phyloP scores from a whole-genome alignment of 2,888 invertebrate species.

The Agriotes lineatus region DNA sequence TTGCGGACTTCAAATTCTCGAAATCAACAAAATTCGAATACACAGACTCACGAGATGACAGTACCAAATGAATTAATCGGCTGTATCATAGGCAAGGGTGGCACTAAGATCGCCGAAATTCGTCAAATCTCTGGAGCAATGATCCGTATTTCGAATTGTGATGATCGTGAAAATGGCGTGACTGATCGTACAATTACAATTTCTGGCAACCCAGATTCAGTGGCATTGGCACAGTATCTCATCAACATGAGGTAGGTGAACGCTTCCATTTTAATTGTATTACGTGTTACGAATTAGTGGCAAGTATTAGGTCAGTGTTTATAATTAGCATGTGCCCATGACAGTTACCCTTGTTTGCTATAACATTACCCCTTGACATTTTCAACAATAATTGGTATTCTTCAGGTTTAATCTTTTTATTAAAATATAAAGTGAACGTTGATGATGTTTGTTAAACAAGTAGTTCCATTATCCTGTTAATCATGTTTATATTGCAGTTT shows the following conservation, averaged over 20 bases:
- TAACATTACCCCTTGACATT: too few species aligned
- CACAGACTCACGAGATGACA: constrained; percentile 96
- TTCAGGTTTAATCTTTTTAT: too few species aligned
- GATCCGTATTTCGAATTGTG: constrained; percentile 99
- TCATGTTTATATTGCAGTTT: too few species aligned
- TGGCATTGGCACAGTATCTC: constrained; percentile 97
- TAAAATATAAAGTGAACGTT: too few species aligned
- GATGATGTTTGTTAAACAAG: too few species aligned
- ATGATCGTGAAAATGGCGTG: constrained; percentile 96
- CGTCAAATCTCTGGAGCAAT: constrained; percentile 97
- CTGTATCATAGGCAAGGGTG: constrained; percentile 98
- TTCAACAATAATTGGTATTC: too few species aligned
- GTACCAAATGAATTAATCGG: constrained; percentile 99
- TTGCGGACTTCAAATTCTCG: constrained; percentile 85
- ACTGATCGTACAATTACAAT: constrained; percentile 98
- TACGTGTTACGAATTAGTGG: too few species aligned
- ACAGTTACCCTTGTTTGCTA: too few species aligned
- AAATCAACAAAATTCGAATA: constrained; percentile 81
- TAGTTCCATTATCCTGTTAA: too few species aligned
- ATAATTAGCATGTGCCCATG: background rate
- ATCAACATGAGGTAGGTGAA: constrained; percentile 97
- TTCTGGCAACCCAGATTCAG: constrained; percentile 96
- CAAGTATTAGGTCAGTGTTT: background rate
- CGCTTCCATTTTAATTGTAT: background rate
- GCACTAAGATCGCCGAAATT: constrained; percentile 98